Conservation (phyloP, 2,888 invertebrate species). For the Drosophila hawaiiensis region DNA sequence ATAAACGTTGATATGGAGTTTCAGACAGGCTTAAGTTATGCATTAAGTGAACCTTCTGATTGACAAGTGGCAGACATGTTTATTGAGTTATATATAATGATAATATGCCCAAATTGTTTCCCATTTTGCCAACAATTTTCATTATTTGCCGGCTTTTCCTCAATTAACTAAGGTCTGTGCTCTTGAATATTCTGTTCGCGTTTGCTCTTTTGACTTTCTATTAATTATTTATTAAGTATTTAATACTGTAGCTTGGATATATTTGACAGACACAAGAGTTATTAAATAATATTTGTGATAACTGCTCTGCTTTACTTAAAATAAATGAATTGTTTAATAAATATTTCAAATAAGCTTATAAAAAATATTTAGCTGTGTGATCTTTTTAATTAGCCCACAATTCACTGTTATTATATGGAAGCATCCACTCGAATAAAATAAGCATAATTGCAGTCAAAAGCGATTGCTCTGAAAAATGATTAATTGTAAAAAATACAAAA, state of each 20-base stretch:
- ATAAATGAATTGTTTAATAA: not conserved
- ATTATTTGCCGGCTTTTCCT: not conserved
- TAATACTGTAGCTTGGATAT: not conserved
- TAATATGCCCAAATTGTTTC: not conserved
- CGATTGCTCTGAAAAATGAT: not conserved
- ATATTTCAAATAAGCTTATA: not conserved
- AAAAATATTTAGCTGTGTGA: not conserved
- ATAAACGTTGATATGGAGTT: conserved; percentile 8
- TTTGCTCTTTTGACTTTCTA: not conserved
- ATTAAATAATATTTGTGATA: not conserved
- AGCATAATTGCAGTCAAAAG: not conserved
- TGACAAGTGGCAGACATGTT: conserved; percentile 7
- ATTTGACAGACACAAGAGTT: not conserved
- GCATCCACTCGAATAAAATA: not conserved
- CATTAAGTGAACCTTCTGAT: conserved; percentile 16
- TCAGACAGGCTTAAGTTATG: not conserved
- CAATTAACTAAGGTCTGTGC: not conserved
- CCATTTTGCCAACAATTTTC: not conserved
- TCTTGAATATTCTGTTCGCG: not conserved
- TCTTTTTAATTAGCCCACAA: not conserved
- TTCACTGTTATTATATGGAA: not conserved
- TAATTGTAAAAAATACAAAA: not conserved
- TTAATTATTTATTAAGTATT: not conserved
- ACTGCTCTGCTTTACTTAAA: not conserved
- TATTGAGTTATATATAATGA: conserved; percentile 7